Conservation (phyloP, 2,113 vertebrate species). For the Phycodurus eques region DNA sequence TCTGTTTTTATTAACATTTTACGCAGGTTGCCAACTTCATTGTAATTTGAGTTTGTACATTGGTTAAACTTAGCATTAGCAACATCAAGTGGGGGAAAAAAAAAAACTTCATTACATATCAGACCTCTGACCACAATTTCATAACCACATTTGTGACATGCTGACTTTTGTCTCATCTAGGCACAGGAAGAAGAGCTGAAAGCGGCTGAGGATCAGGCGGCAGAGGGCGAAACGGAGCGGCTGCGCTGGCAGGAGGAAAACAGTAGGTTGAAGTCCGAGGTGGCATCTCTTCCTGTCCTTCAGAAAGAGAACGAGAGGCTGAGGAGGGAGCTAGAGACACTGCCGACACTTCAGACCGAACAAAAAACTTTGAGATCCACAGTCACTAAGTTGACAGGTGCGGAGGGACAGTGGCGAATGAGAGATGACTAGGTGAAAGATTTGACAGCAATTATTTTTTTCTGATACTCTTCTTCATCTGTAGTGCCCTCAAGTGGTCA, state of each 20-base stretch:
- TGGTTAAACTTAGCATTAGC: too few relatives aligned
- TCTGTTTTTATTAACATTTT: too few relatives aligned
- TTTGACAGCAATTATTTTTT: slow-evolving; percentile 22
- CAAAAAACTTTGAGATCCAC: slow-evolving; percentile 73
- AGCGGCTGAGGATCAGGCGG: slow-evolving; percentile 49
- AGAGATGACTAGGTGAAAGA: slow-evolving; percentile 1
- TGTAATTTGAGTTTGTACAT: too few relatives aligned
- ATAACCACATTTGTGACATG: not conserved
- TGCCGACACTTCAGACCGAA: slow-evolving; percentile 72
- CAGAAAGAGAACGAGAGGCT: slow-evolving; percentile 69
- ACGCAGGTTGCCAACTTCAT: too few relatives aligned
- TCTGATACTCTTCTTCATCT: not conserved
- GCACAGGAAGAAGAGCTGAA: slow-evolving; percentile 57
- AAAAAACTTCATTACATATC: not conserved
- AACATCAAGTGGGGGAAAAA: too few relatives aligned
- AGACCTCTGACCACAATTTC: not conserved
- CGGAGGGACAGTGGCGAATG: slow-evolving; percentile 10
- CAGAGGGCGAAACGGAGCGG: slow-evolving; percentile 56
- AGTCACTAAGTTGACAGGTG: slow-evolving; percentile 61
- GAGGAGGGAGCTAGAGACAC: slow-evolving; percentile 68
- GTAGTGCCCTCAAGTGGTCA: slow-evolving; percentile 49
- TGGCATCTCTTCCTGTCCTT: slow-evolving; percentile 63
- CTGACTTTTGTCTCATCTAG: slow-evolving; percentile 10
- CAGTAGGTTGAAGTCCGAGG: slow-evolving; percentile 68
- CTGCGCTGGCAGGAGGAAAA: slow-evolving; percentile 62